Percentiles rank a stretch among this genome's conserved stretches.
Evolutionary conservation across 2,888 invertebrate species (phyloP).

Genomic region (Willowsia nigromaculata): DNA sequence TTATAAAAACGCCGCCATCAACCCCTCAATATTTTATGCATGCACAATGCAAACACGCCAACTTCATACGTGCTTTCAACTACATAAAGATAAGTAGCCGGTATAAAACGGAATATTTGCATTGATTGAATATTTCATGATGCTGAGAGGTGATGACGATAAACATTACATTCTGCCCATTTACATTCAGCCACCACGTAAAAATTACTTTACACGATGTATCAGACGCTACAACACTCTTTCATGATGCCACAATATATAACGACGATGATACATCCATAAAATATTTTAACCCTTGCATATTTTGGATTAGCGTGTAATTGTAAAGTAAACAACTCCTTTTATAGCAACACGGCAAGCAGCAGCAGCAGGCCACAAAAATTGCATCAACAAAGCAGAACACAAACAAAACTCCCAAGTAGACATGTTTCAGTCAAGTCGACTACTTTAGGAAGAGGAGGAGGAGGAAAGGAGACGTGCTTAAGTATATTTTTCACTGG

Average conservation of each 20-base stretch:
- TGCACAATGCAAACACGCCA: not conserved
- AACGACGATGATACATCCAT: not conserved
- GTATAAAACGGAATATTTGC: not conserved
- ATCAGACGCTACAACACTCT: not conserved
- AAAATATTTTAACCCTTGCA: not conserved
- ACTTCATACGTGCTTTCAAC: not conserved
- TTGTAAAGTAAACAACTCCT: slow-evolving; percentile 56
- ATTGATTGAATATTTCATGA: slow-evolving; percentile 7
- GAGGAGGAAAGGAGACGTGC: not conserved
- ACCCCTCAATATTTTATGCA: not conserved
- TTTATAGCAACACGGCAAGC: slow-evolving; percentile 30
- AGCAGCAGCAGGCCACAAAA: slow-evolving; percentile 5
- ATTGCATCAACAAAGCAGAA: not conserved
- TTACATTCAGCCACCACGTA: not conserved
- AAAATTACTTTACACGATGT: not conserved
- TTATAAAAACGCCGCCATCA: slow-evolving; percentile 10
- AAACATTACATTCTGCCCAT: not conserved
- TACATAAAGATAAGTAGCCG: not conserved
- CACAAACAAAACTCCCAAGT: not conserved
- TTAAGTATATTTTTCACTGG: slow-evolving; percentile 10
- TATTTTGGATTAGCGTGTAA: slow-evolving; percentile 5
- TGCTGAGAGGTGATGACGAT: not conserved
- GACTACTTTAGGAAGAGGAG: not conserved
- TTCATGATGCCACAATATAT: not conserved
- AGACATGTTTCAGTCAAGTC: not conserved